Percentiles rank a stretch among this genome's conserved stretches.
Evolutionary conservation across 2,797 vertebrate genomes (phyloP).

Genomic region (Liparis tanakae): DNA sequence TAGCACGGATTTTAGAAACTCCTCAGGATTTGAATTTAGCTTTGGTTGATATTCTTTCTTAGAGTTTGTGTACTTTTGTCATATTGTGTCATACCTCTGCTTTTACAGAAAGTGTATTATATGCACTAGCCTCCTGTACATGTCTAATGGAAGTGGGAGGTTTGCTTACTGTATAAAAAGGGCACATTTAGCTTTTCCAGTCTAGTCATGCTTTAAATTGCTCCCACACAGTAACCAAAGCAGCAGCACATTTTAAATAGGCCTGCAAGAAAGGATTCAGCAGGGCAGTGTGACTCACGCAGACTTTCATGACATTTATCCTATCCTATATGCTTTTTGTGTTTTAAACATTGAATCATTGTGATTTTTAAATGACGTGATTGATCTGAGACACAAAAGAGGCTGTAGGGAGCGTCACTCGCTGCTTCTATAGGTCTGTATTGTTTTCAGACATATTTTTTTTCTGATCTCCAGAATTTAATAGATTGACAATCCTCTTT

Average conservation of each 20-base stretch:
- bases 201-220: slow-evolving; percentile 71
- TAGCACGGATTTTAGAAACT: slow-evolving; percentile 25
- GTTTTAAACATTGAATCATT: slow-evolving; percentile 12
- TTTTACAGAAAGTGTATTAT: not conserved
- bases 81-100: not conserved
- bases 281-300: slow-evolving; percentile 36
- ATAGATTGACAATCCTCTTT: not conserved
- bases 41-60: not conserved
- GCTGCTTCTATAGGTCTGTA: not conserved
- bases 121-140: not conserved
- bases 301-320: slow-evolving; percentile 49
- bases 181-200: slow-evolving; percentile 57
- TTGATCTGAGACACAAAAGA: not conserved
- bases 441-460: not conserved
- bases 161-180: slow-evolving; percentile 42
- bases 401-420: not conserved
- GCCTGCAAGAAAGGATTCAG: slow-evolving; percentile 56
- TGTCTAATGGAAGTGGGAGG: slow-evolving; percentile 11
- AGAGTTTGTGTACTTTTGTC: not conserved
- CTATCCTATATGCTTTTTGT: not conserved
- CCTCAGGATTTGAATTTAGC: not conserved
- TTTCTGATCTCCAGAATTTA: not conserved
- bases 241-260: slow-evolving; percentile 73
- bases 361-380: slow-evolving; percentile 11
- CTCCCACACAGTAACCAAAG: slow-evolving; percentile 64